Evolutionary conservation across 2,797 vertebrate species (phyloP).

Genomic region (Oryzias sinensis): DNA sequence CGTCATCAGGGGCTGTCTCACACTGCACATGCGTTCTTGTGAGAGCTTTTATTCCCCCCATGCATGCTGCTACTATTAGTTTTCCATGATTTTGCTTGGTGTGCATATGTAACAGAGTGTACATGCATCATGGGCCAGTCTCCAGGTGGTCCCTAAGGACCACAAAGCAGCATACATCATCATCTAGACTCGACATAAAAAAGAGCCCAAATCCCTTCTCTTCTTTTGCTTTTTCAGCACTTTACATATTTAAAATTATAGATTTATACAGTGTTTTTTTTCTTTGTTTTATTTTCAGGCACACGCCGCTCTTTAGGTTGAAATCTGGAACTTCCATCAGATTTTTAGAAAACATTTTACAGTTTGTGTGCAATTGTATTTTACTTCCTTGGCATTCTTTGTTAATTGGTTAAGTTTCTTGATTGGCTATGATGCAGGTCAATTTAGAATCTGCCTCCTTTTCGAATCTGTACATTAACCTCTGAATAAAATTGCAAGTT

Average conservation of each 20-base stretch:
- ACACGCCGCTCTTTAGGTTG: neutral
- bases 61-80: conserved; percentile 20
- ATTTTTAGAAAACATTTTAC: neutral
- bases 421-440: too few relatives aligned
- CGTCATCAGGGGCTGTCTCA: conserved; percentile 12
- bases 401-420: too few relatives aligned
- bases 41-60: conserved; percentile 40
- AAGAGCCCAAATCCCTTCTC: conserved; percentile 44
- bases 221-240: conserved; percentile 64
- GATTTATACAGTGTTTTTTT: conserved; percentile 26
- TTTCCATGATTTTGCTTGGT: conserved; percentile 63
- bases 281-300: conserved; percentile 26
- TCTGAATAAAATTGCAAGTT: too few relatives aligned
- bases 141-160: conserved; percentile 35
- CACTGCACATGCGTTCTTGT: conserved; percentile 13
- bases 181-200: conserved; percentile 40
- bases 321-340: conserved; percentile 4
- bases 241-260: conserved; percentile 14
- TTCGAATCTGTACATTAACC: too few relatives aligned
- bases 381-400: too few relatives aligned
- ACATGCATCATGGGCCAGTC: conserved; percentile 40
- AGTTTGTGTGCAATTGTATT: too few relatives aligned
- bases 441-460: too few relatives aligned
- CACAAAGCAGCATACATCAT: conserved; percentile 60
- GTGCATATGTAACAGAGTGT: conserved; percentile 41